These are phyloP conservation scores for Drosophila nigromelanica DNA, from an alignment of 1,140 invertebrate genomes.

Conservation along the genomic window DNA sequence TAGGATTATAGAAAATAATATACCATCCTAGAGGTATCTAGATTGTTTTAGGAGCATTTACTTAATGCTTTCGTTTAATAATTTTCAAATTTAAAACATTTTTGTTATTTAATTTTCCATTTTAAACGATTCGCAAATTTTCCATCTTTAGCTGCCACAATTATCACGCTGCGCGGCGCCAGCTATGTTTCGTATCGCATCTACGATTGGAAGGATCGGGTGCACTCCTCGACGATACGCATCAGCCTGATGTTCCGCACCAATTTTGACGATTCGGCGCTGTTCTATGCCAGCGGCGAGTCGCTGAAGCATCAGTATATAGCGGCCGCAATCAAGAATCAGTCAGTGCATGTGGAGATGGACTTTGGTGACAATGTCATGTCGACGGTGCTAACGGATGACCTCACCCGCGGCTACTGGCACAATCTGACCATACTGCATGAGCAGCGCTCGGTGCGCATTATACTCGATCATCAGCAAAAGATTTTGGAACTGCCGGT, in stretches of 20 bases:
- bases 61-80: too few species aligned
- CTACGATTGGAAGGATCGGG: slow-evolving; percentile 95
- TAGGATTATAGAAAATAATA: too few species aligned
- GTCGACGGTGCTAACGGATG: slow-evolving; percentile 87
- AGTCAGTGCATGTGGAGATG: slow-evolving; percentile 91
- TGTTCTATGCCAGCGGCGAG: slow-evolving; percentile 94
- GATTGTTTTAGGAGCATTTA: too few species aligned
- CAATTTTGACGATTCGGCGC: slow-evolving; percentile 92
- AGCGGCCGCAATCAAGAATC: slow-evolving; percentile 91
- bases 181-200: slow-evolving; percentile 96
- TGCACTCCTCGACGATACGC: slow-evolving; percentile 93
- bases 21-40: too few species aligned
- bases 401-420: slow-evolving; percentile 91
- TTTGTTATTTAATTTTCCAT: too few species aligned
- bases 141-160: slow-evolving; percentile 89
- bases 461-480: slow-evolving; percentile 90
- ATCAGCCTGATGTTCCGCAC: slow-evolving; percentile 96
- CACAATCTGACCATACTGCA: slow-evolving; percentile 95
- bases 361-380: slow-evolving; percentile 92
- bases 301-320: slow-evolving; percentile 92
- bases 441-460: slow-evolving; percentile 88
- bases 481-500: slow-evolving; percentile 89
- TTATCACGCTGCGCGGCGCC: slow-evolving; percentile 93
- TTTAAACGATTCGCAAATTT: neutral
- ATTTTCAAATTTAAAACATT: too few species aligned